Evolutionary conservation across 1,140 invertebrate genomes (phyloP), one percentile per base, ranked within the genome.

Genomic region (Bombus confusus): DNA sequence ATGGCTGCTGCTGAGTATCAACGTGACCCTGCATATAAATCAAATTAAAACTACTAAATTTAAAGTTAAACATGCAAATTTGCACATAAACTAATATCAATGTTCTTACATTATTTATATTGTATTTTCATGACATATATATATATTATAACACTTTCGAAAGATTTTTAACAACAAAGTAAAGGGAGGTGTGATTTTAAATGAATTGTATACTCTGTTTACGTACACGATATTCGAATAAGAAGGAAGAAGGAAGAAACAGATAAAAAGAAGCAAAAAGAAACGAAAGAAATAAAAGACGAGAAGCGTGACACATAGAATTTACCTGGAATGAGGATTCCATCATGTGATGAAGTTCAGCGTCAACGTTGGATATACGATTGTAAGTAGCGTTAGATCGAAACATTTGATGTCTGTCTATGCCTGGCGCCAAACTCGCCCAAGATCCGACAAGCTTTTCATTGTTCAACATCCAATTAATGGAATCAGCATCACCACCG

Each of bases 391-490:
- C 86, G 72, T 93, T 95, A 0, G 95, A 92, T 57, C 95, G 88
- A 76, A 93, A 95, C 83, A 95, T 92, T 59, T 95, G 93, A 91
- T 95, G 94, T 80, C 94, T 94, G 9, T 95, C 95, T 31, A 94
- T 92, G 2, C 84, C 91, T 22, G 88, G 91, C 10, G 93, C 88
- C 64, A 93, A 71, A 18, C 82, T 91, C 1, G 91, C 74, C 95
- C 95, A 95, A 25, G 95, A 93, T 31, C 92, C 89, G 9, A 94
- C 91, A 41, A 95, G 83, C 85, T 96, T 96, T 9, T 96, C 95
- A 73, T 93, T 95, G 66, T 95, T 96, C 83, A 96, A 93, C 94
- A 96, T 96, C 95, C 96, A 96, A 91, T 96, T 96, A 74, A 96
- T 96, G 0, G 93, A 92, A 87, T 96, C 96, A 62, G 95, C 92